A percentile compares a stretch with the other conserved stretches of the same genome.
These are phyloP conservation scores for Plagodis pulveraria DNA, from an alignment of 2,888 invertebrate genomes.

Conservation along the genomic window DNA sequence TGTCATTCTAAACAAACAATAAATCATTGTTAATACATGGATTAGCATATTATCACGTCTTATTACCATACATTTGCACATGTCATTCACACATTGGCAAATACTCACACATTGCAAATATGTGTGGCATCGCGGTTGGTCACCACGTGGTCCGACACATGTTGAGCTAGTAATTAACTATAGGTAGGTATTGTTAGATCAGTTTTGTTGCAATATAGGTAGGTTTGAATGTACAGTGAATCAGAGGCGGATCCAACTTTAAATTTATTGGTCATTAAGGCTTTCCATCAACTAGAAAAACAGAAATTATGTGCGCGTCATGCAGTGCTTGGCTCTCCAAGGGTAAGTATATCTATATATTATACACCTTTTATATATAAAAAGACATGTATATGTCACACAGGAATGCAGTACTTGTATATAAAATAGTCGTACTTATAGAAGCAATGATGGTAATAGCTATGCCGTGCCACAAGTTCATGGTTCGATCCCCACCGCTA, in stretches of 20 bases:
- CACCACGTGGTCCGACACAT: conserved; percentile 27
- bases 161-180: conserved; percentile 2
- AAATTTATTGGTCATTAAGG: too few relatives aligned
- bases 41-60: conserved; percentile 38
- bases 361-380: too few relatives aligned
- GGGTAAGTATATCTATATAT: too few relatives aligned
- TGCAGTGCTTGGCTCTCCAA: too few relatives aligned
- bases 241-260: neutral
- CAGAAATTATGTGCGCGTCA: too few relatives aligned
- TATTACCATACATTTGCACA: conserved; percentile 45
- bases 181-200: conserved; percentile 2
- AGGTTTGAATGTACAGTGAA: neutral
- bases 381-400: too few relatives aligned
- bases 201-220: neutral
- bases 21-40: conserved; percentile 17
- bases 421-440: too few relatives aligned
- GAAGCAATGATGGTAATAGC: too few relatives aligned
- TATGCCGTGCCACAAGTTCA: too few relatives aligned
- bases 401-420: too few relatives aligned
- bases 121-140: conserved; percentile 31
- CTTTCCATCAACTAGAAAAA: too few relatives aligned
- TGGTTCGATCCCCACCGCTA: too few relatives aligned
- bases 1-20: conserved; percentile 40
- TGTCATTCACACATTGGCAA: conserved; percentile 44
- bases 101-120: conserved; percentile 40